Percentiles rank a stretch among this genome's conserved stretches.
These are phyloP conservation scores for Xenentodon cancila DNA, from an alignment of 2,797 vertebrate genomes.

Conservation along the genomic window DNA sequence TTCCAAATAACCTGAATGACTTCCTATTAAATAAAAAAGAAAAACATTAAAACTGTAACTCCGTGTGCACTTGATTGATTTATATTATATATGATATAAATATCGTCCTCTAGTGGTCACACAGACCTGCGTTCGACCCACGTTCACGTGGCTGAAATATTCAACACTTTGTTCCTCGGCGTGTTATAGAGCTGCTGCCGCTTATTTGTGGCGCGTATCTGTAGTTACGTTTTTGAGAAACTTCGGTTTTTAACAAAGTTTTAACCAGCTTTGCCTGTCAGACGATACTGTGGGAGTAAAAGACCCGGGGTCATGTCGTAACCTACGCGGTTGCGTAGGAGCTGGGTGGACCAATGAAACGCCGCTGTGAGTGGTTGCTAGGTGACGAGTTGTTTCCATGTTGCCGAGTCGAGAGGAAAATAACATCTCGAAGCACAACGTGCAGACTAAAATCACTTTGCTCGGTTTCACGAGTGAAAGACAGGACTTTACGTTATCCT, in stretches of 20 bases:
- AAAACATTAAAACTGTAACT: too few relatives aligned
- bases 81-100: background rate
- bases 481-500: background rate
- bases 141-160: background rate
- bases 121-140: background rate
- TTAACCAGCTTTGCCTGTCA: slow-evolving; percentile 9
- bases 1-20: too few relatives aligned
- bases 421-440: background rate
- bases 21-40: too few relatives aligned
- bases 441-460: background rate
- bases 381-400: slow-evolving; percentile 61
- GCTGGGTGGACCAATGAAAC: slow-evolving; percentile 52
- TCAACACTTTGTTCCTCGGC: background rate
- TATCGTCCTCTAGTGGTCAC: slow-evolving; percentile 54
- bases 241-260: background rate
- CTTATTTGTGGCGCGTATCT: too few relatives aligned
- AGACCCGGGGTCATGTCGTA: slow-evolving; percentile 25
- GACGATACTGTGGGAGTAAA: accelerated
- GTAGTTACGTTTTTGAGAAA: too few relatives aligned
- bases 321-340: background rate
- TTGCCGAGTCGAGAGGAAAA: slow-evolving; percentile 38
- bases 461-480: background rate
- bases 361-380: slow-evolving; percentile 62
- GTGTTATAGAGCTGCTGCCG: too few relatives aligned
- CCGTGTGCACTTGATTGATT: too few relatives aligned